A percentile compares a stretch with the other conserved stretches of the same genome.
Conservation (phyloP, 2,113 vertebrate genomes). For the Proterorhinus semilunaris region DNA sequence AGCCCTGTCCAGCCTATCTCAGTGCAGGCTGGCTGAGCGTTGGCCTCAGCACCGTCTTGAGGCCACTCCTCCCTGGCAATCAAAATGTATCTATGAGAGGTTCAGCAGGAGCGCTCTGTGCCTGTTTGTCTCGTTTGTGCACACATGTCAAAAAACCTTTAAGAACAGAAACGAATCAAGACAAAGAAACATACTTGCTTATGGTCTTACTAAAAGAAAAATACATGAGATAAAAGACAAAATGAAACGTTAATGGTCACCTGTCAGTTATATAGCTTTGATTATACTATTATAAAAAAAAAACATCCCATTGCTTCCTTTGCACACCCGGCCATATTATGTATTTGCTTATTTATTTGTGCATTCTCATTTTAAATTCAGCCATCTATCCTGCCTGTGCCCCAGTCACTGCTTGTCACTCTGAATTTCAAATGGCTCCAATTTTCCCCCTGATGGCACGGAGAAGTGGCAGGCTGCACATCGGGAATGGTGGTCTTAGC, state of each 20-base stretch:
- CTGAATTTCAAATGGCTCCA: conserved; percentile 79
- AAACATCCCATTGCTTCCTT: conserved; percentile 56
- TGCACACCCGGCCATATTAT: conserved; percentile 43
- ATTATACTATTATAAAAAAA: conserved; percentile 65
- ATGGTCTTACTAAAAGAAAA: too few species aligned
- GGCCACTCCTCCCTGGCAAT: conserved; percentile 78
- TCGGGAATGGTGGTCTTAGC: conserved; percentile 67
- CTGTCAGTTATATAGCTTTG: conserved; percentile 46
- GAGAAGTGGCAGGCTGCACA: conserved; percentile 85
- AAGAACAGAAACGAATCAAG: too few species aligned
- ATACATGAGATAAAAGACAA: too few species aligned
- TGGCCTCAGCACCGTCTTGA: conserved; percentile 79
- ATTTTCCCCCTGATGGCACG: conserved; percentile 88
- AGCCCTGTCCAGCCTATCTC: conserved; percentile 69
- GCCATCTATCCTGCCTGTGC: conserved; percentile 63
- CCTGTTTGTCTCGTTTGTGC: conserved; percentile 61
- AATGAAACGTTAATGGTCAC: background rate
- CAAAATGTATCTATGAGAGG: conserved; percentile 82
- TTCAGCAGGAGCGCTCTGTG: conserved; percentile 11
- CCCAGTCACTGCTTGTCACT: conserved; percentile 70
- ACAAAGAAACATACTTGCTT: too few species aligned
- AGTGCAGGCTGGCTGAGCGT: conserved; percentile 76
- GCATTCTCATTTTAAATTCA: conserved; percentile 60
- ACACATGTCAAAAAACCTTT: conserved; percentile 8
- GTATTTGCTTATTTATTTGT: conserved; percentile 60